Evolutionary conservation across 2,797 vertebrate species (phyloP).

Genomic region (Ispidina picta): DNA sequence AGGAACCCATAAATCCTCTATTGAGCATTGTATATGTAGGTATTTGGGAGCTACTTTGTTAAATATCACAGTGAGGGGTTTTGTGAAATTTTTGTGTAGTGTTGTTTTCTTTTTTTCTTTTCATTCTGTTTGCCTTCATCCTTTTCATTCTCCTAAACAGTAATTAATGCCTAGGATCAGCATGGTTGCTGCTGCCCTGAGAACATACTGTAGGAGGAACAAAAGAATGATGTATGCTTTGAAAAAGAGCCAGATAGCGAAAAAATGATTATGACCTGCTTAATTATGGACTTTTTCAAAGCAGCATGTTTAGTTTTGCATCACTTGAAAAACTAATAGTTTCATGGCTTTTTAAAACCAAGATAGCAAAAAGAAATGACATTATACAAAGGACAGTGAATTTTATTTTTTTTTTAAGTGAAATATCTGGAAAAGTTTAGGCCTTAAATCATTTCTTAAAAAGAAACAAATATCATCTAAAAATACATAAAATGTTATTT

Average conservation of each 20-base stretch:
- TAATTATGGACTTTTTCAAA: conserved; percentile 55
- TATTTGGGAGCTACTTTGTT: neutral
- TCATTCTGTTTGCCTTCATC: neutral
- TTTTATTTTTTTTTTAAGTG: neutral
- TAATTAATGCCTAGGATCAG: conserved; percentile 61
- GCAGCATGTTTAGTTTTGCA: conserved; percentile 59
- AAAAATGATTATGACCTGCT: conserved; percentile 39
- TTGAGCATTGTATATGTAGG: neutral
- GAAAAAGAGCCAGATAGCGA: conserved; percentile 45
- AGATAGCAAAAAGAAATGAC: neutral
- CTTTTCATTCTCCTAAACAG: conserved; percentile 6
- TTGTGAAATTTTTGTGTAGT: neutral
- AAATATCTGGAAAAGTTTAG: conserved; percentile 2
- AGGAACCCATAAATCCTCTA: neutral
- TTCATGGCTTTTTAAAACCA: conserved; percentile 2
- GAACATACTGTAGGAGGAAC: neutral
- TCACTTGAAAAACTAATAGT: conserved; percentile 30
- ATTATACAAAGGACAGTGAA: accelerated
- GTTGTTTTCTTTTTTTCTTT: neutral
- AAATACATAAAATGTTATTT: neutral
- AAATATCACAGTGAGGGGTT: neutral
- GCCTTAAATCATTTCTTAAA: neutral
- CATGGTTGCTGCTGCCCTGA: conserved; percentile 38
- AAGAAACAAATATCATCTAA: neutral
- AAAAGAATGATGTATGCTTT: conserved; percentile 30